Base-by-base conservation (phyloP, 2,888 invertebrate species). In the Argyresthia goedartella region DNA sequence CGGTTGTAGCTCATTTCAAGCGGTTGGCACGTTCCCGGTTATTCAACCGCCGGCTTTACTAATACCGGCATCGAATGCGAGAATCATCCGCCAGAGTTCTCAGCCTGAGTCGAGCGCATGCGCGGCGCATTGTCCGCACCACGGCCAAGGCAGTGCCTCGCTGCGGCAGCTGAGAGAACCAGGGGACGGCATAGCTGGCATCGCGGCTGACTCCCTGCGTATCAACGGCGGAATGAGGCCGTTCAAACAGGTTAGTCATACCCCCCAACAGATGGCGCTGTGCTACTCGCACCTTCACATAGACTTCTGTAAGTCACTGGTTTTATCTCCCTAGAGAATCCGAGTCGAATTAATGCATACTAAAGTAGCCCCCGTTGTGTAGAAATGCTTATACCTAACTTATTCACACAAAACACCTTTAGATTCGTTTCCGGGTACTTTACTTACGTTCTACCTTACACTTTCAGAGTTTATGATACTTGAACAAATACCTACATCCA, bases 161-260 rank as follows among this genome's bases (percentile, higher is more conserved):
- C 84, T 96, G 69, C 92, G 95, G 68, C 95, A 96, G 76, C 88
- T 96, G 53, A 89, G 94, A 61, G 93, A 93, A 86, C 92, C 92
- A 47, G 91, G 91, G 57, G 95, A 95, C 72, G 95, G 95, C 60
- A 95, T 98, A 59, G 97, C 97, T 49, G 96, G 96, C 72, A 98
- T 98, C 67, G 98, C 97, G 16, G 96, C 96, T 50, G 98, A 98
- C 85, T 97, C 97, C 54, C 90, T 98, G 64, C 90, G 97, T 69
- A 96, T 98, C 85, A 98, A 97, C 87, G 98, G 98, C 59, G 97
- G 97, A 68, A 95, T 98, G 90, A 91, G 96, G 64, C 96, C 96
- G 74, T 97, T 98, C 87, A 96, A 95, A 85, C 97, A 97, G 93
- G 96, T 96, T 90, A 82, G 87, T 72, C 6, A 59, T 50, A 50